Percentiles rank a stretch among this genome's conserved stretches.
phyloP scores from a whole-genome alignment of 2,888 invertebrate genomes.

The Tethea ocularis region DNA sequence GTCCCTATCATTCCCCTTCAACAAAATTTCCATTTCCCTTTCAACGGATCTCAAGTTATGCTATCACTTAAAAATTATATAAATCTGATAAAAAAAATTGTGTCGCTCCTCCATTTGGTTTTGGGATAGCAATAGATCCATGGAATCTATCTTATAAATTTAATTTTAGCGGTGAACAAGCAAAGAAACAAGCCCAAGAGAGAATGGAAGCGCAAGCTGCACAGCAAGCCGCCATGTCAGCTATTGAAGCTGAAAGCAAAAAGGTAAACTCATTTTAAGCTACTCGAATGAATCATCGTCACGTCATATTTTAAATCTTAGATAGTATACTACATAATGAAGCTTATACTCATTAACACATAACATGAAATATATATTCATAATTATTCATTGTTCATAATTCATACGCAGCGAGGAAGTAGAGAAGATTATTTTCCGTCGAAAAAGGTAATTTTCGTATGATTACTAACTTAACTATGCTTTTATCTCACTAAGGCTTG shows the following conservation, averaged over 20 bases:
- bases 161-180: slow-evolving; percentile 89
- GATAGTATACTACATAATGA: no score
- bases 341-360: neutral
- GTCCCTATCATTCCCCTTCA: no score
- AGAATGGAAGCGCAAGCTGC: slow-evolving; percentile 93
- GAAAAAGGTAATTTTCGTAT: slow-evolving; percentile 53
- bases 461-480: neutral
- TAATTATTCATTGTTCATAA: slow-evolving; percentile 25
- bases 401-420: slow-evolving; percentile 54
- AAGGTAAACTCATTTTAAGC: slow-evolving; percentile 64
- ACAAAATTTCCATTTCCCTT: no score
- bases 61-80: no score
- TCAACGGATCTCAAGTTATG: no score
- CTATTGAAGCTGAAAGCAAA: slow-evolving; percentile 93
- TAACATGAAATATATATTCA: neutral
- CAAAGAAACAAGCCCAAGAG: slow-evolving; percentile 90
- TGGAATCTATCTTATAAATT: neutral
- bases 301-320: no score
- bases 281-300: no score
- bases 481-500: no score
- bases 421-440: slow-evolving; percentile 35
- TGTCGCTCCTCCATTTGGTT: no score
- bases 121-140: slow-evolving; percentile 8
- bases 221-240: slow-evolving; percentile 95
- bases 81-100: no score